Base-by-base conservation (phyloP, 1,140 invertebrate species). In the Drosophila baimaii region DNA sequence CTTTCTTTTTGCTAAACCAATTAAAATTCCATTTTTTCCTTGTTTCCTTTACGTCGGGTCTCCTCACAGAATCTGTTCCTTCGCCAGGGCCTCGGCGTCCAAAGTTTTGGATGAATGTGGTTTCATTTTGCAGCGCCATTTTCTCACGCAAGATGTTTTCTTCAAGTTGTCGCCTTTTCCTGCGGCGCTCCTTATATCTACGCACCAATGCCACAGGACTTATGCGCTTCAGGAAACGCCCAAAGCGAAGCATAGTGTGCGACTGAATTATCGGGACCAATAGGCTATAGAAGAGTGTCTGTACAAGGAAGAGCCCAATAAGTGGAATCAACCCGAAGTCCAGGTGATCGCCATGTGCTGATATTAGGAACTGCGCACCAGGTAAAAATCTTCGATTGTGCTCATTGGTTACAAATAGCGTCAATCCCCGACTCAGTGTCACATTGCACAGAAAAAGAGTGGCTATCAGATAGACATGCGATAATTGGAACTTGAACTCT, bases 401-500 rank as follows among this genome's bases (percentile, higher is more conserved):
- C 19, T 83, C 79, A 2, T 77, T 21, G 27, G 51, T 23, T 7
- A 84, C n/a, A 4, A 84, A 31, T 9, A 58, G 41, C 8, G 41
- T 44, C 0, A 84, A 9, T 1, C 83, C 82, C 2, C 54, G 62
- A 19, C 65, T 54, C 1, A 86, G 13, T 0, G 83, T 51, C 29
- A 86, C 79, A 72, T 86, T 86, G 37, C 78, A 79, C 1, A 86
- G 5, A 0, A 84, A 0, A 1, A 72, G 7, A 1, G 70, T 47
- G 6, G 46, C 33, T 0, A 55, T 0, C 2, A 37, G 5, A 13
- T 73, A 31, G 0, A 77, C 0, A 27, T 47, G 2, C 0, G 68
- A 41, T 15, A 15, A 0, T 0, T 29, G 4, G 0, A 44, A 37
- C 0, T 52, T 35, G 2, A 81, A 1, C 0, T 43, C 6, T 3